phyloP scores from a whole-genome alignment of 2,888 invertebrate genomes.

The Adelphocoris suturalis region DNA sequence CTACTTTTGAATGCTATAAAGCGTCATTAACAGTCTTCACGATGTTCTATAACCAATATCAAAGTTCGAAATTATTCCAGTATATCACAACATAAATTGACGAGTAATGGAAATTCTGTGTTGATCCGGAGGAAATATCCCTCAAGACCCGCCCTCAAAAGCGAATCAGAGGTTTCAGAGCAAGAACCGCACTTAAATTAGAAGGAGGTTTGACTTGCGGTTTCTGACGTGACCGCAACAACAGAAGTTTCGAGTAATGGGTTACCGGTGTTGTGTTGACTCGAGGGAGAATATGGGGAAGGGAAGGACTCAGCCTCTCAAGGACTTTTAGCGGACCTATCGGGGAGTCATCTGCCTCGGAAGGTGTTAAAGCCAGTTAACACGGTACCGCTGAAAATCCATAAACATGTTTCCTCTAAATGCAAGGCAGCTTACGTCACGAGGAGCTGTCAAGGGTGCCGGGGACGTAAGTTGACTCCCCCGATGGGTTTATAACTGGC shows the following conservation, averaged over 20 bases:
- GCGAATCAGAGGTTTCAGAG: not conserved
- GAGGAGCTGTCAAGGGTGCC: conserved; percentile 14
- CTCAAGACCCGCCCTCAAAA: conserved; percentile 12
- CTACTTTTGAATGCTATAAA: too few relatives aligned
- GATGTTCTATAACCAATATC: too few relatives aligned
- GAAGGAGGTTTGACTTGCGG: conserved; percentile 38
- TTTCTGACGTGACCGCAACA: conserved; percentile 37
- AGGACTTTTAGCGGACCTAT: not conserved
- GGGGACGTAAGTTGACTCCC: not conserved
- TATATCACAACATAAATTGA: not conserved
- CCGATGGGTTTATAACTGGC: not conserved
- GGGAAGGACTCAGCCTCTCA: conserved; percentile 14
- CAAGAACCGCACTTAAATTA: not conserved
- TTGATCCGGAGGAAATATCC: not conserved
- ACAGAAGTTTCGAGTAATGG: conserved; percentile 1
- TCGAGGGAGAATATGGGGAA: not conserved
- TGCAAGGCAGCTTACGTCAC: conserved; percentile 28
- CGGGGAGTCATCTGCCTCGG: conserved; percentile 14
- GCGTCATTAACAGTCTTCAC: too few relatives aligned
- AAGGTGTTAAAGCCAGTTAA: conserved; percentile 34
- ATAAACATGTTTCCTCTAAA: conserved; percentile 36
- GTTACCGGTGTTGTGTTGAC: conserved; percentile 27
- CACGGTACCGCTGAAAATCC: conserved; percentile 39
- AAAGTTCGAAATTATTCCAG: too few relatives aligned
- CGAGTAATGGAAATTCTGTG: not conserved